A percentile compares a stretch with the other conserved stretches of the same genome.
Conservation (phyloP, 1,140 invertebrate species). For the Marisa cornuarietis region DNA sequence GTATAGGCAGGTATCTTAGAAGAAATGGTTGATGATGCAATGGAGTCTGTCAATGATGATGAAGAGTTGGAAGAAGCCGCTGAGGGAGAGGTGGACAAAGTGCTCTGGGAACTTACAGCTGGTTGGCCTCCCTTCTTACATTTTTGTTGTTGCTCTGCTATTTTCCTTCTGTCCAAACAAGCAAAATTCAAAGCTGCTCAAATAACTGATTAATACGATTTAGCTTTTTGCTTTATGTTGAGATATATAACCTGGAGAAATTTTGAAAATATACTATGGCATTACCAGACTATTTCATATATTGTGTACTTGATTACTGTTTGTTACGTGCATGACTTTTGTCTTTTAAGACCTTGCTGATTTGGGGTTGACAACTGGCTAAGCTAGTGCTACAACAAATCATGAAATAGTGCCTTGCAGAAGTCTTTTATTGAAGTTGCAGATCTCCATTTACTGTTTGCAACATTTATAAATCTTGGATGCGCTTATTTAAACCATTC, state of each 20-base stretch:
- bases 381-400: too few relatives aligned
- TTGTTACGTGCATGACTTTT: too few relatives aligned
- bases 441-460: too few relatives aligned
- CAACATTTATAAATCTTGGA: too few relatives aligned
- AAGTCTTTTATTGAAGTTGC: too few relatives aligned
- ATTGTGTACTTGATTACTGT: too few relatives aligned
- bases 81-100: conserved; percentile 92
- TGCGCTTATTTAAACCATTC: too few relatives aligned
- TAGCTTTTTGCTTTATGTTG: not conserved
- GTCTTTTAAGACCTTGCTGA: too few relatives aligned
- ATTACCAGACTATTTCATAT: too few relatives aligned
- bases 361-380: too few relatives aligned
- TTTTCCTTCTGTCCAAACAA: not conserved
- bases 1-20: conserved; percentile 95
- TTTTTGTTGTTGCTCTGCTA: not conserved
- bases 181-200: not conserved
- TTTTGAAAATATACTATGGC: too few relatives aligned
- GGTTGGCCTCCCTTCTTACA: conserved; percentile 68
- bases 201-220: conserved; percentile 2
- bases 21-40: conserved; percentile 98
- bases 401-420: too few relatives aligned
- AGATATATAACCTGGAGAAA: not conserved
- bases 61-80: conserved; percentile 76
- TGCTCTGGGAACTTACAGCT: conserved; percentile 95
- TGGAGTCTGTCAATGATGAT: conserved; percentile 78